phyloP scores from a whole-genome alignment of 2,888 invertebrate genomes.

The Tolmerus cingulatus region DNA sequence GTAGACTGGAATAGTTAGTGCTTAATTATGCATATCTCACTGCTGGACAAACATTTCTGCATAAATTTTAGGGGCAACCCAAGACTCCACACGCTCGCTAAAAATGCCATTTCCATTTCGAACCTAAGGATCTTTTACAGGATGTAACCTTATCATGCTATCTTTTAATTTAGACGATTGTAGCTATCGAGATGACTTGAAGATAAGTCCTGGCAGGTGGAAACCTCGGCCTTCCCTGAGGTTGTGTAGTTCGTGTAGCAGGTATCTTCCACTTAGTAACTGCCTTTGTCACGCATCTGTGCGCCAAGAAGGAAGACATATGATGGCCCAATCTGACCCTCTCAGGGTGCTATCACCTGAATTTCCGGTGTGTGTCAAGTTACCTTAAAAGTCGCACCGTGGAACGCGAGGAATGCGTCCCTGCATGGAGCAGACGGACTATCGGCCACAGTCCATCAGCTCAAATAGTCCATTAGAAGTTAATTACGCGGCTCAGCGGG shows the following conservation, averaged over 20 bases:
- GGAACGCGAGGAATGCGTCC: neutral
- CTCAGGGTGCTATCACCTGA: neutral
- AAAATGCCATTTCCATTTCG: neutral
- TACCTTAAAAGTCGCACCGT: neutral
- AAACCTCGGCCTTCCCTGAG: neutral
- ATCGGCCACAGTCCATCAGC: neutral
- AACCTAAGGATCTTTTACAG: neutral
- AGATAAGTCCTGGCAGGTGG: neutral
- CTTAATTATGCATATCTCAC: neutral
- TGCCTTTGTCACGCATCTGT: neutral
- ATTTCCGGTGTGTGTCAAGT: neutral
- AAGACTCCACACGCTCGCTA: neutral
- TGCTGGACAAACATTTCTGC: neutral
- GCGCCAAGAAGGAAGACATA: neutral
- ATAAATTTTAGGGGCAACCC: neutral
- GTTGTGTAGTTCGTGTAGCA: neutral
- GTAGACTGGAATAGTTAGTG: neutral
- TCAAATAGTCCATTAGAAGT: slow-evolving; percentile 20
- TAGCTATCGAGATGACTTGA: neutral
- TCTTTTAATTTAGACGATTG: neutral
- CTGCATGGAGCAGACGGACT: neutral
- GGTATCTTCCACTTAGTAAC: neutral
- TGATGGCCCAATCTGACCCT: neutral
- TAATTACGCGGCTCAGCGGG: slow-evolving; percentile 19
- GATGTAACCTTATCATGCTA: neutral